Conservation (phyloP, 2,797 vertebrate genomes). For the Thaleichthys pacificus region DNA sequence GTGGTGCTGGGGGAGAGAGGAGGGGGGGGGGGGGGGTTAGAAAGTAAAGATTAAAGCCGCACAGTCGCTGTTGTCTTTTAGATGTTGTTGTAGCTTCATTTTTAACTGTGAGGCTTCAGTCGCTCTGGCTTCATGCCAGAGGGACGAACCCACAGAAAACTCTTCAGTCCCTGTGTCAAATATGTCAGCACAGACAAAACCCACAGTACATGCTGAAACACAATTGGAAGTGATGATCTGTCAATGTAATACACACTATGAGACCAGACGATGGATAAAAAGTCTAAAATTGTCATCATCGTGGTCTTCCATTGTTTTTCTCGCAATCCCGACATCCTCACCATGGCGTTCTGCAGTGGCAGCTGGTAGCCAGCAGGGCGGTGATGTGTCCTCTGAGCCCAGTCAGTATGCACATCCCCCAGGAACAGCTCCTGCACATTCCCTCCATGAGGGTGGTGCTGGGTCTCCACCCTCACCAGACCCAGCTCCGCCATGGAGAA, state of each 20-base stretch:
- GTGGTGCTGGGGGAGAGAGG: conserved; percentile 77
- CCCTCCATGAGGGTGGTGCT: conserved; percentile 64
- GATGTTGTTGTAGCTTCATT: neutral
- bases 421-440: conserved; percentile 85
- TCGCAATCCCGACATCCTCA: conserved; percentile 54
- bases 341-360: conserved; percentile 87
- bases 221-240: too few species aligned
- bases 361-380: conserved; percentile 87
- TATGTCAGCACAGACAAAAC: too few species aligned
- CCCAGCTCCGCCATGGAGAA: conserved; percentile 89
- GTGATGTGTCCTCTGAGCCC: conserved; percentile 80
- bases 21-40: neutral
- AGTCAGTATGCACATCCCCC: conserved; percentile 87
- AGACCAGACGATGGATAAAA: too few species aligned
- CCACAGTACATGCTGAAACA: too few species aligned
- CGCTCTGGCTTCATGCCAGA: too few species aligned
- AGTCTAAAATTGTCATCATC: too few species aligned
- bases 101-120: too few species aligned
- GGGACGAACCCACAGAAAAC: too few species aligned
- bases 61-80: neutral
- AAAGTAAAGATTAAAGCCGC: neutral
- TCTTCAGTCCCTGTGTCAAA: too few species aligned
- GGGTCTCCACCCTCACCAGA: conserved; percentile 81
- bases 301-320: too few species aligned
- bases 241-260: too few species aligned